Base-by-base conservation (phyloP, 2,888 invertebrate genomes). In the Onthophagus sagittarius region DNA sequence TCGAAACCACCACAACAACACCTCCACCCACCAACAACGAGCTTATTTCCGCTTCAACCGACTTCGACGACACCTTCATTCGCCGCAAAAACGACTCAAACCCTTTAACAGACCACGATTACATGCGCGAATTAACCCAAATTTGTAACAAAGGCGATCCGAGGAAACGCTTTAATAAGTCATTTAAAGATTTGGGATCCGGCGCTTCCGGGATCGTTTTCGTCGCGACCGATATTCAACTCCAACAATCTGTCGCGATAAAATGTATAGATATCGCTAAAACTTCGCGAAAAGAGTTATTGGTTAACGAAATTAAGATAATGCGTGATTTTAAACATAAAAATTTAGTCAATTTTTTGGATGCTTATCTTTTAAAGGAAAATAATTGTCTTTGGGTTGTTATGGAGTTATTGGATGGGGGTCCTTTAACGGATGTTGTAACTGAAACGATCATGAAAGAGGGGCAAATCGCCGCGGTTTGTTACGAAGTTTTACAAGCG, bases 391-490 rank as follows among this genome's bases (percentile, higher is more conserved):
- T 99, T 5, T 99, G 98, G 98, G 98, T 97, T 0, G 92, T 97
- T 0, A 97, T 98, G 97, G 98, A 98, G 85, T 90, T 96, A 72
- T 88, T 99, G 75, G 95, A 96, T 79, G 97, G 98, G 5, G 99
- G 99, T 0, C 96, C 98, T 6, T 87, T 99, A 69, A 99, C 99
- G 0, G 98, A 98, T 82, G 98, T 99, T 0, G 98, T 98, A 62
- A 97, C 96, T 7, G 98, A 98, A 85, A 98, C 98, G 0, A 92
- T 98, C 5, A 95, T 99, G 95, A 96, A 97, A 80, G 98, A 98
- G 83, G 93, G 94, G 0, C 98, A 99, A 83, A 99, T 99, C 72
- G 98, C 98, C 0, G 96, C 97, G 1, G 96, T 99, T 5, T 95
- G 96, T 81, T 90, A 92, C 23, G 98, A 98, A 86, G 93, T 94